These are phyloP conservation scores for Leuctra nigra DNA, from an alignment of 2,888 invertebrate genomes.

Conservation along the genomic window DNA sequence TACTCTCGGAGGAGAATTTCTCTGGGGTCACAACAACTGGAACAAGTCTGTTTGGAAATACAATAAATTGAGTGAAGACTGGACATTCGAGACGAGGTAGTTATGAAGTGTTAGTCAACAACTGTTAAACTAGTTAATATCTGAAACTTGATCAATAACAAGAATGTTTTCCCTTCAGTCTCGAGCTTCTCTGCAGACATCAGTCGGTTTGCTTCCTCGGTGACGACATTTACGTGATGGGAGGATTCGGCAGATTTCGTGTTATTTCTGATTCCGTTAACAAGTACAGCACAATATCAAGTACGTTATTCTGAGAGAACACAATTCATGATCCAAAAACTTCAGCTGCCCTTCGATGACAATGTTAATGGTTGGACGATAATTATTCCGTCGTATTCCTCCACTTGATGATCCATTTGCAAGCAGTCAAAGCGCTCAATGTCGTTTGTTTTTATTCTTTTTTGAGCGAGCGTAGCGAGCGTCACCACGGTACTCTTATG, in stretches of 20 bases:
- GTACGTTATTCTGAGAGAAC: no score
- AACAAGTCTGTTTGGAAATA: conserved; percentile 34
- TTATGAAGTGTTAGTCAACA: no score
- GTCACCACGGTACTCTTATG: no score
- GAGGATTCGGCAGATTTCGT: conserved; percentile 34
- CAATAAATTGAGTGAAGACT: conserved; percentile 31
- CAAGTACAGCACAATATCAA: conserved; percentile 29
- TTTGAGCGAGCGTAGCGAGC: no score
- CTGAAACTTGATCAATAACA: background rate
- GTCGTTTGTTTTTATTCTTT: no score
- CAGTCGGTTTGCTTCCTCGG: conserved; percentile 32
- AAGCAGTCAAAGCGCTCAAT: no score
- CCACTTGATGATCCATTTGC: no score
- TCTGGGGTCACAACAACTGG: conserved; percentile 34
- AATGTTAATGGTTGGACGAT: no score
- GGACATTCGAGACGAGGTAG: conserved; percentile 33
- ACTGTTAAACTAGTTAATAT: background rate
- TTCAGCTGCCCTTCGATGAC: no score
- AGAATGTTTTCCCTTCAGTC: conserved; percentile 10
- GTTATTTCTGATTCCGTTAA: conserved; percentile 32
- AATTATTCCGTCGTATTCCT: no score
- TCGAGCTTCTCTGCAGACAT: conserved; percentile 29
- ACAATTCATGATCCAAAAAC: no score
- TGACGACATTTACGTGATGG: conserved; percentile 34
- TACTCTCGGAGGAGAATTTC: conserved; percentile 34